phyloP scores from a whole-genome alignment of 2,797 vertebrate genomes.

The Catamblyrhynchus diadema region DNA sequence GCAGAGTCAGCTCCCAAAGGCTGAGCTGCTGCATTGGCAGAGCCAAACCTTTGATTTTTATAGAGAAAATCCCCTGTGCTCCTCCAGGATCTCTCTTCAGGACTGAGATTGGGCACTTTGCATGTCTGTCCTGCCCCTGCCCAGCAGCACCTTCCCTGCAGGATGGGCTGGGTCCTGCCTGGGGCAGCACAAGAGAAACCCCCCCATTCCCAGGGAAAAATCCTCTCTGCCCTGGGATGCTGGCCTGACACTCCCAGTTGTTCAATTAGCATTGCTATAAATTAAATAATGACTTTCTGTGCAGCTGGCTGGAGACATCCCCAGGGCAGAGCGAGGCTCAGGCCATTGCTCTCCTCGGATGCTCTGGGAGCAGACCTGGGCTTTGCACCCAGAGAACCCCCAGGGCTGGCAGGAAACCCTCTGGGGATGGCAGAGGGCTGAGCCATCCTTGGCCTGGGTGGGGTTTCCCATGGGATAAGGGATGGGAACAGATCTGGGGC shows the following conservation, averaged over 20 bases:
- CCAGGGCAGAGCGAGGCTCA: background rate
- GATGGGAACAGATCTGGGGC: background rate
- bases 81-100: background rate
- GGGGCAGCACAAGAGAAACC: background rate
- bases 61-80: rapidly evolving
- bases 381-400: background rate
- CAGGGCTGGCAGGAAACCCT: background rate
- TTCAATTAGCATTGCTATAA: background rate
- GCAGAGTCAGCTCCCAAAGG: rapidly evolving
- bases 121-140: rapidly evolving
- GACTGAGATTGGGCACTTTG: rapidly evolving
- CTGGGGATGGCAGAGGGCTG: background rate
- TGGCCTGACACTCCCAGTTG: background rate
- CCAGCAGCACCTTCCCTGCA: background rate
- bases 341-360: rapidly evolving
- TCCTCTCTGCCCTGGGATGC: background rate
- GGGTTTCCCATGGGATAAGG: background rate
- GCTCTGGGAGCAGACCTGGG: background rate
- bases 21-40: background rate
- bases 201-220: background rate
- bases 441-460: background rate
- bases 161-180: background rate
- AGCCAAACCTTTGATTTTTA: background rate
- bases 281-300: background rate
- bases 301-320: background rate